Percentiles rank a stretch among this genome's conserved stretches.
Evolutionary conservation across 2,888 invertebrate genomes (phyloP).

Genomic region (Pseudeuparius sepicola): DNA sequence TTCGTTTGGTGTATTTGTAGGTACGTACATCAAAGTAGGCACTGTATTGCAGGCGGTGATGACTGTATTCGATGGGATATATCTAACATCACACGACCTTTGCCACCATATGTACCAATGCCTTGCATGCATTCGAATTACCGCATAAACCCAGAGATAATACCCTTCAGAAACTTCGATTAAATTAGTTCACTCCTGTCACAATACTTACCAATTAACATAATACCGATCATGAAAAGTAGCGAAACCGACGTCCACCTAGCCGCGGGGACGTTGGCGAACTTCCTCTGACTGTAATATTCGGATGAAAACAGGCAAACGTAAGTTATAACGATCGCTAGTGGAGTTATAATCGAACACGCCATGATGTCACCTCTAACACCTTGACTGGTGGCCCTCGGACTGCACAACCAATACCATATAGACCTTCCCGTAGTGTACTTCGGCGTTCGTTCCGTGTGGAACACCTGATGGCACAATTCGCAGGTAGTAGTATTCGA

Average conservation of each 20-base stretch:
- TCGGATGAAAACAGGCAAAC: slow-evolving; percentile 43
- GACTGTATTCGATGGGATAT: slow-evolving; percentile 18
- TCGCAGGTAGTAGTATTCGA: slow-evolving; percentile 62
- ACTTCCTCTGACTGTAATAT: slow-evolving; percentile 41
- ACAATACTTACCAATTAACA: slow-evolving; percentile 43
- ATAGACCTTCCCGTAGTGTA: slow-evolving; percentile 48
- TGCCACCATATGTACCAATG: slow-evolving; percentile 49
- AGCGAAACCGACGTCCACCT: slow-evolving; percentile 42
- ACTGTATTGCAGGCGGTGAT: slow-evolving; percentile 11
- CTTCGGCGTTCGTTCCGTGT: slow-evolving; percentile 52
- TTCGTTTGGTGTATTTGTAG: slow-evolving; percentile 9
- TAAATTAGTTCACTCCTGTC: too few species aligned
- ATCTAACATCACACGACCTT: slow-evolving; percentile 36
- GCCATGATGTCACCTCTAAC: slow-evolving; percentile 45
- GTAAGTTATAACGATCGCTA: slow-evolving; percentile 45
- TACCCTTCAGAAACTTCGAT: too few species aligned
- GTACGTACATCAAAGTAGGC: not conserved
- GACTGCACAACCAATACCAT: slow-evolving; percentile 46
- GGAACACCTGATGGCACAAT: slow-evolving; percentile 58
- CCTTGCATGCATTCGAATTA: slow-evolving; percentile 41
- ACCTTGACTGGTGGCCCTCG: slow-evolving; percentile 32
- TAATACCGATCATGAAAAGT: slow-evolving; percentile 40
- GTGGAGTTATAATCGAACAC: slow-evolving; percentile 48
- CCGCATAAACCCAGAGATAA: slow-evolving; percentile 43
- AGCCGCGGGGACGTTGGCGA: slow-evolving; percentile 40